A percentile compares a stretch with the other conserved stretches of the same genome.
phyloP scores from a whole-genome alignment of 2,888 invertebrate species.

The Epiperipatus broadwayi region DNA sequence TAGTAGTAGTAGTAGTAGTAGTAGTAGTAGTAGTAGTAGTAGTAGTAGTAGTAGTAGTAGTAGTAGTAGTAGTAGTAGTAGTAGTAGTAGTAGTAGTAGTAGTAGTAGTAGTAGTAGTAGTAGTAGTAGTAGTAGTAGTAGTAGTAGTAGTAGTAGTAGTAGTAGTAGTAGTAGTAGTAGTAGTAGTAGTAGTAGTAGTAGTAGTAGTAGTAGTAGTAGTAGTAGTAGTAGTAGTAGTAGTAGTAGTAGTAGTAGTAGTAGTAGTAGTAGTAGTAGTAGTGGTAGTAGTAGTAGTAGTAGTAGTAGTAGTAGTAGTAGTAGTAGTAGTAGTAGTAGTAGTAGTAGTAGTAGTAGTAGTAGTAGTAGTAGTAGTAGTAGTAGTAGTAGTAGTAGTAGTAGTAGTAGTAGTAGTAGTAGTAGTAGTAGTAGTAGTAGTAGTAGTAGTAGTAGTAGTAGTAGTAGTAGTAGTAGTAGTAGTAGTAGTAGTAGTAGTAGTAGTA shows the following conservation, averaged over 20 bases:
- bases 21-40: conserved; percentile 16
- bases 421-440: conserved; percentile 15
- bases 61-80: conserved; percentile 16
- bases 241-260: conserved; percentile 15
- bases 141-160: conserved; percentile 10
- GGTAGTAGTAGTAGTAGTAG: conserved; percentile 16
- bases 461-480: conserved; percentile 16
- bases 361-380: conserved; percentile 17
- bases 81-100: conserved; percentile 17
- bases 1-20: no score
- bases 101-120: conserved; percentile 17
- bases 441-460: conserved; percentile 14
- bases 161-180: no score
- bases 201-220: conserved; percentile 15
- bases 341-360: conserved; percentile 17
- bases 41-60: conserved; percentile 16
- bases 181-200: no score
- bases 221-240: conserved; percentile 15
- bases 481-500: conserved; percentile 16
- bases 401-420: conserved; percentile 15
- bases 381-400: conserved; percentile 16
- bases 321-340: conserved; percentile 16
- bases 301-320: conserved; percentile 16
- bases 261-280: conserved; percentile 16
- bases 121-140: conserved; percentile 16